Evolutionary conservation across 2,797 vertebrate species (phyloP).

Genomic region (Pipistrellus pipistrellus): DNA sequence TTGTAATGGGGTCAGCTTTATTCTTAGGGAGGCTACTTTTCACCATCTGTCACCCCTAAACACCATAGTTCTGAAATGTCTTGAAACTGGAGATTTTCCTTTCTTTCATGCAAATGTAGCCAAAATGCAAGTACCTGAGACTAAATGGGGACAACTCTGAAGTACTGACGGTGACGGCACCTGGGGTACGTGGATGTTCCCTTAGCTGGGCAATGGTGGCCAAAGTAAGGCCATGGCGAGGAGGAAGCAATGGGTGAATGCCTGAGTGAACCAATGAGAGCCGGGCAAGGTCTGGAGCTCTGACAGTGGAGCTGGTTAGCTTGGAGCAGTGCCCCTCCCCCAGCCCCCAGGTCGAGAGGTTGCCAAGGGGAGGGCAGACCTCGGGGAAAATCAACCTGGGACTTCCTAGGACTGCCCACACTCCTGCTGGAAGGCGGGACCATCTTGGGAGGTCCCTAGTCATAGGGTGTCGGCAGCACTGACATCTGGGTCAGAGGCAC

Average conservation of each 20-base stretch:
- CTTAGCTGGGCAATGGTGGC: background rate
- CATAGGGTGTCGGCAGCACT: background rate
- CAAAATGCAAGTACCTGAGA: constrained; percentile 25
- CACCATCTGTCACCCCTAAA: background rate
- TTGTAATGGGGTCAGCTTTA: background rate
- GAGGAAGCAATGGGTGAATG: background rate
- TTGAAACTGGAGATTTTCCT: background rate
- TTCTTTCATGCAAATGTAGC: constrained; percentile 10
- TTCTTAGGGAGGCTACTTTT: background rate
- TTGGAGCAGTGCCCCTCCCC: background rate
- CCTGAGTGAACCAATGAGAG: background rate
- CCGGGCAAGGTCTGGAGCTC: background rate
- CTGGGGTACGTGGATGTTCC: background rate
- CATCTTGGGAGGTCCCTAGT: background rate
- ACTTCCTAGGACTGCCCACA: background rate
- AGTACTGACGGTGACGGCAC: background rate
- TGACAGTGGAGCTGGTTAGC: background rate
- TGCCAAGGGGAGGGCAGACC: background rate
- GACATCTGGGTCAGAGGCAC: background rate
- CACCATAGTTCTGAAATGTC: constrained; percentile 22
- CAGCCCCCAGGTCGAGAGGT: fast-evolving
- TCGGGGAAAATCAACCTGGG: background rate
- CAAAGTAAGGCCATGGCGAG: background rate
- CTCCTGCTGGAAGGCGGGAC: background rate
- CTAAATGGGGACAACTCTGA: background rate